Conservation (phyloP, 2,888 invertebrate genomes). For the Pristionchus entomophagus region DNA sequence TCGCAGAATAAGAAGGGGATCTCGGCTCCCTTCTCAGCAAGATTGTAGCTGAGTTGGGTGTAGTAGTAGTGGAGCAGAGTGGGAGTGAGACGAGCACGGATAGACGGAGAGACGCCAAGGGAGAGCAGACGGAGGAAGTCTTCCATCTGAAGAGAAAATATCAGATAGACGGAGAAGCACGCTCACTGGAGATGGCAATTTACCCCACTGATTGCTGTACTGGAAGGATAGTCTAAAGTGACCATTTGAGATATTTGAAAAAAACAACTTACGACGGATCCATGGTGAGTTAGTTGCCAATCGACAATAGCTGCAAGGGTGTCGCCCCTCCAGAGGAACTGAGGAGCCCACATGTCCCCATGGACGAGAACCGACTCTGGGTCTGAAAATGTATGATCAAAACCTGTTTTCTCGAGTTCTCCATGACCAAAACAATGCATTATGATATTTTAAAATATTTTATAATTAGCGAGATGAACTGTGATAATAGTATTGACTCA, state of each 20-base stretch:
- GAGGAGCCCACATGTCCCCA: slow-evolving; percentile 49
- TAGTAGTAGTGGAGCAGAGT: slow-evolving; percentile 45
- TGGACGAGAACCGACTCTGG: slow-evolving; percentile 23
- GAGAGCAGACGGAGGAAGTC: slow-evolving; percentile 26
- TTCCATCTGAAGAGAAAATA: slow-evolving; percentile 43
- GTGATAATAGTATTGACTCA: no score
- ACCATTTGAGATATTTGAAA: no score
- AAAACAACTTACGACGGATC: slow-evolving; percentile 6
- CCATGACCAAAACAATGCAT: no score
- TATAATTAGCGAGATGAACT: no score
- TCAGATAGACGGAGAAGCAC: no score
- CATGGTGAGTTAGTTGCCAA: slow-evolving; percentile 44
- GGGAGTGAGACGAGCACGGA: not conserved
- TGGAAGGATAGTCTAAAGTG: no score
- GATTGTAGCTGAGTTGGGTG: slow-evolving; percentile 8
- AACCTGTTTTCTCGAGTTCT: no score
- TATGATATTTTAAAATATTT: no score
- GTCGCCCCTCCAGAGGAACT: slow-evolving; percentile 48
- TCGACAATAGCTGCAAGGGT: slow-evolving; percentile 46
- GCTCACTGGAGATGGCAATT: no score
- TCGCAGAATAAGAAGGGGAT: slow-evolving; percentile 33
- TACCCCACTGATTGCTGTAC: no score
- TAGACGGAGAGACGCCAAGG: not conserved
- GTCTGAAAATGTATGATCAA: no score
- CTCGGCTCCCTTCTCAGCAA: not conserved